Evolutionary conservation across 2,113 vertebrate genomes (phyloP), one percentile per base, ranked within the genome.

Genomic region (Pogonocichla stellata): DNA sequence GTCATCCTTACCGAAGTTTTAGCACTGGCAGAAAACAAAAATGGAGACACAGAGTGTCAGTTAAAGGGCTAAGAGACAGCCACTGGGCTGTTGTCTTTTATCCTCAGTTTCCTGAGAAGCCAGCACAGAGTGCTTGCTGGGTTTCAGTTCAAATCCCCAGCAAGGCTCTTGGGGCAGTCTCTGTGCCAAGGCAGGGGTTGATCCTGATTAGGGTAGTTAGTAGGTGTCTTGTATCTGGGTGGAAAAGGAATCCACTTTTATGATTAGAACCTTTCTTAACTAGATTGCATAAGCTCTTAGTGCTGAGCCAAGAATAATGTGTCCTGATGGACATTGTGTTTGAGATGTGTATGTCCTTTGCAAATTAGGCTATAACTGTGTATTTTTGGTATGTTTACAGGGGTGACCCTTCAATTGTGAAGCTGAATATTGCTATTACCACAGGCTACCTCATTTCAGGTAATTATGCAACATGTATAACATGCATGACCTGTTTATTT

Each of bases 361-460:
- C 36, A 71, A 82, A 74, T 77, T 54, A 51, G 71, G 40, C 50
- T 73, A 20, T 92, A 94, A 74, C 73, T 80, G 29, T 65, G 72
- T 91, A 5, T 58, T 94, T 97, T 94, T 97, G 61, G 22, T 96
- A 81, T 97, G 47, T 96, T 97, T 97, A 80, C 97, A 99, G 99
- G 99, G 99, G 99, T 80, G 98, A 99, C 86, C 98, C 99, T 92
- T 98, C 98, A 87, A 86, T 98, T 97, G 99, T 99, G 96, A 99
- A 99, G 96, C 97, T 98, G 96, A 99, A 99, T 96, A 98, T 99
- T 97, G 98, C 98, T 96, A 98, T 99, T 97, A 98, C 99, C 96
- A 98, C 99, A 98, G 99, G 99, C 98, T 99, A 99, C 99, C 99
- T 99, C 99, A 98, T 99, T 98, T 99, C 99, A 97, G 99, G 99